Percentiles rank a stretch among this genome's conserved stretches.
Evolutionary conservation across 2,888 invertebrate species (phyloP).

Genomic region (Ceraclea dissimilis): DNA sequence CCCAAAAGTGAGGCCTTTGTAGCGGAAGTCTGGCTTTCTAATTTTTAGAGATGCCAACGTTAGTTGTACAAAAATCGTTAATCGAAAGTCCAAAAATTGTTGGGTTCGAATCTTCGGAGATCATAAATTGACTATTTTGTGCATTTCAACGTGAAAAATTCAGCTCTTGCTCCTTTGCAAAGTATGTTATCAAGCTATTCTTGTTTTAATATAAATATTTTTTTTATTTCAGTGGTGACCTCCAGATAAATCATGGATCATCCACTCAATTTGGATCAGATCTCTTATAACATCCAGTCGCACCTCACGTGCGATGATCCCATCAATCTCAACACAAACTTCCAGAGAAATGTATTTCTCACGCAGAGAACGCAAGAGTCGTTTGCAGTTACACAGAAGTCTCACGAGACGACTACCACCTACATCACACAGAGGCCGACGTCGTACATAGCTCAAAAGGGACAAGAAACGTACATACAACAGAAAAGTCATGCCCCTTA

Average conservation of each 20-base stretch:
- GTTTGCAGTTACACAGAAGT: constrained; percentile 10
- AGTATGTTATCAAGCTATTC: too few relatives aligned
- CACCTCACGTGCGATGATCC: constrained; percentile 12
- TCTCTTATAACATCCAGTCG: constrained; percentile 10
- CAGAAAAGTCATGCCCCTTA: constrained; percentile 11
- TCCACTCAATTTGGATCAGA: constrained; percentile 15
- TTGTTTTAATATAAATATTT: neutral
- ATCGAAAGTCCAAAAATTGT: too few relatives aligned
- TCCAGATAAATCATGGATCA: constrained; percentile 9
- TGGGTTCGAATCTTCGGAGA: too few relatives aligned
- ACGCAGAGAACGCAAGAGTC: constrained; percentile 12
- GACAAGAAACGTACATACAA: constrained; percentile 12
- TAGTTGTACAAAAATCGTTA: too few relatives aligned
- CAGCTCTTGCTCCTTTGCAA: too few relatives aligned
- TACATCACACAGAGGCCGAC: constrained; percentile 11
- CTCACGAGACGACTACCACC: constrained; percentile 5
- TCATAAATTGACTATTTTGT: too few relatives aligned
- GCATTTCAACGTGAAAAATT: too few relatives aligned
- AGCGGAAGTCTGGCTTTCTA: too few relatives aligned
- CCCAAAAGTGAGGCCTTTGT: too few relatives aligned
- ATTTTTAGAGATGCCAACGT: too few relatives aligned
- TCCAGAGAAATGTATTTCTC: constrained; percentile 13
- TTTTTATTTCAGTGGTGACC: constrained; percentile 1
- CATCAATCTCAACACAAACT: constrained; percentile 16
- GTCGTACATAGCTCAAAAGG: constrained; percentile 11